Evolutionary conservation across 2,113 vertebrate species (phyloP).

Genomic region (Barbus barbus): DNA sequence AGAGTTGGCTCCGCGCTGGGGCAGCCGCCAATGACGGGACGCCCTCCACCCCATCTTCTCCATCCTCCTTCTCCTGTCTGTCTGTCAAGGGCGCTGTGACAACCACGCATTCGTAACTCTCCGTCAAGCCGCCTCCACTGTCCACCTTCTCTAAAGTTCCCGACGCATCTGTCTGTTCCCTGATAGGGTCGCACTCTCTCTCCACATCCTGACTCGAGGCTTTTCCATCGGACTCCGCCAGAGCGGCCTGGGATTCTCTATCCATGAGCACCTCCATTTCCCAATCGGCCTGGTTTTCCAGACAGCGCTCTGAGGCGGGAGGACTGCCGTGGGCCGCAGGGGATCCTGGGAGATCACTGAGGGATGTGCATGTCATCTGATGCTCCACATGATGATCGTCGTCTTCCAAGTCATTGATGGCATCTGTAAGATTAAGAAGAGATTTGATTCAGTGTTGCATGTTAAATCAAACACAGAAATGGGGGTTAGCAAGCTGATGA

Average conservation of each 20-base stretch:
- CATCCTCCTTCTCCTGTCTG: conserved; percentile 53
- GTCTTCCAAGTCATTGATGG: conserved; percentile 54
- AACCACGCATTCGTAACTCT: conserved; percentile 64
- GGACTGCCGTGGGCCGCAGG: conserved; percentile 45
- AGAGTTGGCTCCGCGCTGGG: conserved; percentile 70
- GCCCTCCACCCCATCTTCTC: conserved; percentile 27
- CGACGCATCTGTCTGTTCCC: conserved; percentile 56
- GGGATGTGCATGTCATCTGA: conserved; percentile 28
- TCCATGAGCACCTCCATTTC: conserved; percentile 67
- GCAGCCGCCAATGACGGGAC: conserved; percentile 37
- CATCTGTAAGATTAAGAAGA: conserved; percentile 48
- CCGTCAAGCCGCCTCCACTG: not conserved
- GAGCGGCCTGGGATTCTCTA: no score
- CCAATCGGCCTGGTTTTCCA: conserved; percentile 63
- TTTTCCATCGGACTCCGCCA: no score
- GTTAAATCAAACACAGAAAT: not conserved
- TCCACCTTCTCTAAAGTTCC: conserved; percentile 25
- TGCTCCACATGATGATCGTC: conserved; percentile 34
- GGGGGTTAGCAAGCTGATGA: not conserved
- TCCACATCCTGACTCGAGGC: conserved; percentile 6
- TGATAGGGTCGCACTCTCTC: conserved; percentile 33
- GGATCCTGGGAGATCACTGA: conserved; percentile 52
- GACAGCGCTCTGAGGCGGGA: conserved; percentile 35
- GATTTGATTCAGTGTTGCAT: not conserved
- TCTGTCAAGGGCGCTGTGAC: conserved; percentile 58